phyloP scores from a whole-genome alignment of 2,888 invertebrate species.

The Drosophila paracracens region DNA sequence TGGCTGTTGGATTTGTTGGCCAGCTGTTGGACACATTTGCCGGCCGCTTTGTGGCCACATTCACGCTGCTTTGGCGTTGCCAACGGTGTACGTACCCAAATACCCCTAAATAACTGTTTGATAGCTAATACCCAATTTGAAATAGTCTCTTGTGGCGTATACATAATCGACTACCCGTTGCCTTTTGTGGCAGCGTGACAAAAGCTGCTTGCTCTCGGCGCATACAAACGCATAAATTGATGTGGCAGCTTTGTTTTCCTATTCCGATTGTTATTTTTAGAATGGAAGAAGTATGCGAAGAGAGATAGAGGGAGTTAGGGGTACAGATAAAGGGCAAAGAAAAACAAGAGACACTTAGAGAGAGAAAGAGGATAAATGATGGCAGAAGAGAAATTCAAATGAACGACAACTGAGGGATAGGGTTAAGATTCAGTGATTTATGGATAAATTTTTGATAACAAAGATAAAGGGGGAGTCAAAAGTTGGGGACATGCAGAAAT shows the following conservation, averaged over 20 bases:
- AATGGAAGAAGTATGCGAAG: background rate
- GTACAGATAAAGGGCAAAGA: background rate
- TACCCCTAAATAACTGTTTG: constrained; percentile 60
- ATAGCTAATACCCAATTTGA: constrained; percentile 46
- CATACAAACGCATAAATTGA: background rate
- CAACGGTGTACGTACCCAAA: constrained; percentile 25
- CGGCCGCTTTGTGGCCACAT: constrained; percentile 72
- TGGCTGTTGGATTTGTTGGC: constrained; percentile 39
- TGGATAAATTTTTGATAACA: background rate
- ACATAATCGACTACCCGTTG: background rate
- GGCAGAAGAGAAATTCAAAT: background rate
- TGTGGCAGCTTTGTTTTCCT: background rate
- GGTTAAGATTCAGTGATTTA: background rate
- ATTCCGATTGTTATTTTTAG: constrained; percentile 1
- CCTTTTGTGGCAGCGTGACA: constrained; percentile 10
- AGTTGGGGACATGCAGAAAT: background rate
- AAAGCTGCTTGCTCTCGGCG: constrained; percentile 39
- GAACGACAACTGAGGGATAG: background rate
- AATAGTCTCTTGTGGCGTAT: constrained; percentile 16
- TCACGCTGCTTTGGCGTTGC: constrained; percentile 44
- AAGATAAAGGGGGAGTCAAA: background rate
- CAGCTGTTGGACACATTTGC: constrained; percentile 66
- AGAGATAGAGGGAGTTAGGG: background rate
- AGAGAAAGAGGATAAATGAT: background rate
- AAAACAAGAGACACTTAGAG: background rate